Evolutionary conservation across 2,113 vertebrate species (phyloP).

Genomic region (Oncorhynchus mykiss): DNA sequence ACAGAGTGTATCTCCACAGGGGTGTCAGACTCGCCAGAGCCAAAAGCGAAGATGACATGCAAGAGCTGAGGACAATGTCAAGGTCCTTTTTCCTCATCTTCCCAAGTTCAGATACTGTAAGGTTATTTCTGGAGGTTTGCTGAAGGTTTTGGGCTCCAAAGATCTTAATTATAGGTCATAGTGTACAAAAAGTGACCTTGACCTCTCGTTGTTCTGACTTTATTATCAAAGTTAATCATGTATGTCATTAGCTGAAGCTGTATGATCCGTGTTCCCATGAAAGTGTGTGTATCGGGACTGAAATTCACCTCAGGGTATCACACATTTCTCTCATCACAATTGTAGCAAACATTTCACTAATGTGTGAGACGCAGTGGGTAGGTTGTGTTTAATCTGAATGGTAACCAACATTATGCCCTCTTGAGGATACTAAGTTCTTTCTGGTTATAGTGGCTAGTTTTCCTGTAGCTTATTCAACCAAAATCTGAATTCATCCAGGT

Average conservation of each 20-base stretch:
- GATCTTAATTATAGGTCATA: not conserved
- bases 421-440: not conserved
- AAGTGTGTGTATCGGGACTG: not conserved
- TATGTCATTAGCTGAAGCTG: not conserved
- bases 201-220: not conserved
- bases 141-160: not conserved
- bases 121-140: conserved; percentile 1
- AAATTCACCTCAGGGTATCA: not conserved
- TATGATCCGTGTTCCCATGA: not conserved
- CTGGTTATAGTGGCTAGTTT: not conserved
- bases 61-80: conserved; percentile 16
- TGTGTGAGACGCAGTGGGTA: not conserved
- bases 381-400: not conserved
- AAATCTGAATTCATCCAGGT: not conserved
- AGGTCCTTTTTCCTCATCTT: not conserved
- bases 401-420: not conserved
- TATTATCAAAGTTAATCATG: not conserved
- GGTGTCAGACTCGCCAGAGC: conserved; percentile 68
- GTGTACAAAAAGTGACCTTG: not conserved
- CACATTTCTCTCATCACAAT: not conserved
- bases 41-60: conserved; percentile 34
- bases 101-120: not conserved
- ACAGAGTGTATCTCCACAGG: conserved; percentile 66
- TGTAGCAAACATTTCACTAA: not conserved
- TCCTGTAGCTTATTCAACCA: not conserved